These are phyloP conservation scores for Linnaemya vulpina DNA, from an alignment of 2,888 invertebrate genomes.

Conservation along the genomic window DNA sequence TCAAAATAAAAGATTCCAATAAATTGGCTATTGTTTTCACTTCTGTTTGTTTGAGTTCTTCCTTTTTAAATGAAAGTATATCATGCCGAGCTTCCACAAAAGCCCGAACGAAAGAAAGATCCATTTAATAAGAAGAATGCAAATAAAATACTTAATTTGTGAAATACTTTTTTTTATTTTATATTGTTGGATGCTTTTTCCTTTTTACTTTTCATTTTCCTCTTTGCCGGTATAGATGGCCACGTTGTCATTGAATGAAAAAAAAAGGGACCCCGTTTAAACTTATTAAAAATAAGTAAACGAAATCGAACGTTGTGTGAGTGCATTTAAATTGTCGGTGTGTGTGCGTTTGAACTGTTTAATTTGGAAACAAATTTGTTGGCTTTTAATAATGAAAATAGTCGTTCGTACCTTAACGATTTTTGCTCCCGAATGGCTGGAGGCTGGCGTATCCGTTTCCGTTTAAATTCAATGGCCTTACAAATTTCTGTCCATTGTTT, in stretches of 20 bases:
- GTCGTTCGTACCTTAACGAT: conserved; percentile 52
- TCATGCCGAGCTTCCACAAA: conserved; percentile 42
- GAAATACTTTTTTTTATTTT: conserved; percentile 39
- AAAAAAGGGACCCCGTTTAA: not conserved
- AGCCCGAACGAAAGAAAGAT: conserved; percentile 10
- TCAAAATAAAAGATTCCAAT: conserved; percentile 29
- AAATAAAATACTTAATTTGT: conserved; percentile 63
- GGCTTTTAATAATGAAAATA: conserved; percentile 54
- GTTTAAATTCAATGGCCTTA: conserved; percentile 66
- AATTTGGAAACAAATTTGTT: conserved; percentile 63
- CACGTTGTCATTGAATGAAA: not conserved
- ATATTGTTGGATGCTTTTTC: conserved; percentile 14
- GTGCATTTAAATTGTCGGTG: not conserved
- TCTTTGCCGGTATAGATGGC: conserved; percentile 19
- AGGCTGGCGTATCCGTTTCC: conserved; percentile 73
- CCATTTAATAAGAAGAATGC: conserved; percentile 40
- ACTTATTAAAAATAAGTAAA: not conserved
- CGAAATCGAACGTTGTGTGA: not conserved
- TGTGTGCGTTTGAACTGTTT: conserved; percentile 25
- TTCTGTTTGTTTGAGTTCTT: not conserved
- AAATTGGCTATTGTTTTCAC: conserved; percentile 47
- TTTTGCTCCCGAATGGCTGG: conserved; percentile 60
- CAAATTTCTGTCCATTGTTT: conserved; percentile 50
- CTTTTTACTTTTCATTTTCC: conserved; percentile 25
- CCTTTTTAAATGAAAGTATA: conserved; percentile 32